phyloP scores from a whole-genome alignment of 2,113 vertebrate genomes.

The Chloebia gouldiae region DNA sequence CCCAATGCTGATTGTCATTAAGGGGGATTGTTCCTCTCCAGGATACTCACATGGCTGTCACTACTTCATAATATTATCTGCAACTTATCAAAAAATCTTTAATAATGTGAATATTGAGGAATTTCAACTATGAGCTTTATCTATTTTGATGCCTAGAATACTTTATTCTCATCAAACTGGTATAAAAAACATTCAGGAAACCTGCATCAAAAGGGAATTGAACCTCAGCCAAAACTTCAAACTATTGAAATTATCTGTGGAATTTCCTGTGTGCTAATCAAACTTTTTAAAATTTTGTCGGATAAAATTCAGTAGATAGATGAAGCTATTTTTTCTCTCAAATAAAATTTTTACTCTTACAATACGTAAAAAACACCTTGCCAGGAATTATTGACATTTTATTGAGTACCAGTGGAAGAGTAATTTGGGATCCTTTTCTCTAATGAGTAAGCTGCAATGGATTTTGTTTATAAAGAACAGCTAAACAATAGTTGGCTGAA shows the following conservation, averaged over 20 bases:
- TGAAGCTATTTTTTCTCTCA: background rate
- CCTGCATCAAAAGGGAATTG: background rate
- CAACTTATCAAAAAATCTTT: background rate
- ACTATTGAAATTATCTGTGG: background rate
- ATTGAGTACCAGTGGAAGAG: background rate
- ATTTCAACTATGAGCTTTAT: background rate
- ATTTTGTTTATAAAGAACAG: background rate
- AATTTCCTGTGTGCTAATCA: background rate
- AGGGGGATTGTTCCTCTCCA: background rate
- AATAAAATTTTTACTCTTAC: background rate
- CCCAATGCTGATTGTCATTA: background rate
- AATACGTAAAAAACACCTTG: background rate
- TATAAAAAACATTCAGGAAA: background rate
- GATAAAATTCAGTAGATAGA: background rate
- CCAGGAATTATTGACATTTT: background rate
- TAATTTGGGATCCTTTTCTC: background rate
- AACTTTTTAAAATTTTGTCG: background rate
- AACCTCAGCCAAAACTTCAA: background rate
- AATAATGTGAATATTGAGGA: background rate
- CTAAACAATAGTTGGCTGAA: background rate
- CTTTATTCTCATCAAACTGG: background rate
- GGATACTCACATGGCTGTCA: background rate
- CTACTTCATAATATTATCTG: background rate
- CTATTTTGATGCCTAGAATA: background rate
- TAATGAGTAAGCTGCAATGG: background rate